These are phyloP conservation scores for Synaphobranchus kaupii DNA, from an alignment of 2,797 vertebrate genomes.

Conservation along the genomic window DNA sequence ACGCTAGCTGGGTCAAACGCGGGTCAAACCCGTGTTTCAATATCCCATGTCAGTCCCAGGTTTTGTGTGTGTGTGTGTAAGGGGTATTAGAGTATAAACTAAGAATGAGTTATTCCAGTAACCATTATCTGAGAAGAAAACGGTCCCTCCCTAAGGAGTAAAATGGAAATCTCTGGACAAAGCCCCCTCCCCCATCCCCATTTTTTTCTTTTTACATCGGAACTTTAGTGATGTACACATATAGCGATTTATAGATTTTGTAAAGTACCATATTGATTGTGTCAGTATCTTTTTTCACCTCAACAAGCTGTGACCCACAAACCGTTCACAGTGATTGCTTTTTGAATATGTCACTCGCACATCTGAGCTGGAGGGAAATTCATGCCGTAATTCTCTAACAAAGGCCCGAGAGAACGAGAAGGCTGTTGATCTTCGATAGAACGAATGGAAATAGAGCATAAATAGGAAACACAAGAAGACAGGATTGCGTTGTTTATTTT, in stretches of 20 bases:
- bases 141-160: neutral
- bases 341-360: neutral
- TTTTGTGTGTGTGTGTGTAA: no score
- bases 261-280: constrained; percentile 18
- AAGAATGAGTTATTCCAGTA: no score
- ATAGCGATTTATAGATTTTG: constrained; percentile 28
- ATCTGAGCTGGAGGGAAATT: neutral
- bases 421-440: neutral
- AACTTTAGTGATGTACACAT: constrained; percentile 14
- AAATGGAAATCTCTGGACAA: neutral
- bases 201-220: neutral
- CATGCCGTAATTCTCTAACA: constrained; percentile 1
- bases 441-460: neutral
- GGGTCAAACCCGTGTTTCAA: no score
- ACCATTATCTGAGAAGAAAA: neutral
- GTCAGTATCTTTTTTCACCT: constrained; percentile 18
- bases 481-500: neutral
- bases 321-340: constrained; percentile 25
- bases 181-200: no score
- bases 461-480: neutral
- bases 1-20: no score
- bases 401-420: neutral
- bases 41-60: no score
- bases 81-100: no score
- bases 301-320: neutral